Percentiles rank a stretch among this genome's conserved stretches.
phyloP scores from a whole-genome alignment of 2,113 vertebrate genomes.

The Dicaeum eximium region DNA sequence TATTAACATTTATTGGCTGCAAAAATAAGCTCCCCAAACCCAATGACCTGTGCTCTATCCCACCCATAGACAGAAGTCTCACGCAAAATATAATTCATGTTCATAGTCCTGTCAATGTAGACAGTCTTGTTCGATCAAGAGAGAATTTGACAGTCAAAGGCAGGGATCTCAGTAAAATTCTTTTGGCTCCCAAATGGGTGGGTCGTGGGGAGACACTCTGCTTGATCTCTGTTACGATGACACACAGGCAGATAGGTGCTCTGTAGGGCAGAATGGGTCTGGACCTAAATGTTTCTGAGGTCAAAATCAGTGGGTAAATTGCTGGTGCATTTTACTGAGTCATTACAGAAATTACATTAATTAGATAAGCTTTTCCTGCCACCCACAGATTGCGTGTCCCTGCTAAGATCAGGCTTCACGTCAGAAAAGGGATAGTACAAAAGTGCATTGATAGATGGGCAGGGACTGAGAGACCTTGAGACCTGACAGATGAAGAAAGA shows the following conservation, averaged over 20 bases:
- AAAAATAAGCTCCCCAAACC: background rate
- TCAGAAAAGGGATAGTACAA: background rate
- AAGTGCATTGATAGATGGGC: background rate
- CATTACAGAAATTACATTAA: background rate
- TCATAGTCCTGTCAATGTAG: background rate
- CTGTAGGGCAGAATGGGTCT: background rate
- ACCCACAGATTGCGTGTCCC: background rate
- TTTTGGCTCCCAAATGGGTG: background rate
- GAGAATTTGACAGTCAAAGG: background rate
- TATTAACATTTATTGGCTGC: background rate
- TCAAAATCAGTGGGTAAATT: background rate
- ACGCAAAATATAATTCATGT: background rate
- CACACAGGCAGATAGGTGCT: background rate
- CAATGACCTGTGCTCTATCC: background rate
- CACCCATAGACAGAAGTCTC: background rate
- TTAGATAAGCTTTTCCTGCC: background rate
- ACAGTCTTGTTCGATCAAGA: background rate
- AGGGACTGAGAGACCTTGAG: background rate
- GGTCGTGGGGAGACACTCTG: background rate
- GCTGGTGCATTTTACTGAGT: background rate
- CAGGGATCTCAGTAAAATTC: background rate
- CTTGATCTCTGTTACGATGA: background rate
- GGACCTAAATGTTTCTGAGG: background rate
- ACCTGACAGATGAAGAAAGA: background rate
- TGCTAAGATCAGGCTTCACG: background rate